A percentile compares a stretch with the other conserved stretches of the same genome.
These are phyloP conservation scores for Ophioninae sp. DNA, from an alignment of 2,888 invertebrate genomes.

Conservation along the genomic window DNA sequence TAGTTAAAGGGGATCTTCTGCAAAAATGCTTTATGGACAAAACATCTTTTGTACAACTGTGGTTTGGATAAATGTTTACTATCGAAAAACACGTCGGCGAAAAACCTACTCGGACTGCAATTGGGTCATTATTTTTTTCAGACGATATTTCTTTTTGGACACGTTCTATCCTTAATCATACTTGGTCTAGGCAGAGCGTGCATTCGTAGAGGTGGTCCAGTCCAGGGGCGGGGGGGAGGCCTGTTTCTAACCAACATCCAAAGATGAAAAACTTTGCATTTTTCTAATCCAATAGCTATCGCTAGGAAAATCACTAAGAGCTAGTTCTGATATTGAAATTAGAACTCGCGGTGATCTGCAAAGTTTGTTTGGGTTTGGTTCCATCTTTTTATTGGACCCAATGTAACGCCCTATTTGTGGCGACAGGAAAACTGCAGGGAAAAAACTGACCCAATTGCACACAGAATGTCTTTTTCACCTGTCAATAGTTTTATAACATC, in stretches of 20 bases:
- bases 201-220: too few species aligned
- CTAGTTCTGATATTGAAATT: neutral
- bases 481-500: neutral
- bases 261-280: neutral
- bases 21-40: too few species aligned
- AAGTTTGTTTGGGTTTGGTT: neutral
- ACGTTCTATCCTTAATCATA: too few species aligned
- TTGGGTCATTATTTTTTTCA: too few species aligned
- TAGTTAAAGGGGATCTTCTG: too few species aligned
- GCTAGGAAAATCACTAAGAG: neutral
- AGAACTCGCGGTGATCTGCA: neutral
- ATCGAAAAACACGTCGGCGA: too few species aligned
- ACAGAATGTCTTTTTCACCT: neutral
- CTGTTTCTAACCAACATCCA: neutral
- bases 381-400: neutral
- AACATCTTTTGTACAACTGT: too few species aligned
- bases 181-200: too few species aligned
- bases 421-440: neutral
- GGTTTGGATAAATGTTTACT: too few species aligned
- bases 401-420: neutral
- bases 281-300: neutral
- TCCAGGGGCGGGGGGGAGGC: too few species aligned
- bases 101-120: too few species aligned
- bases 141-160: too few species aligned
- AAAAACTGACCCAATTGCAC: slow-evolving; percentile 42